Evolutionary conservation across 1,140 invertebrate genomes (phyloP), one percentile per base, ranked within the genome.

Genomic region (Cheumatopsyche charites): DNA sequence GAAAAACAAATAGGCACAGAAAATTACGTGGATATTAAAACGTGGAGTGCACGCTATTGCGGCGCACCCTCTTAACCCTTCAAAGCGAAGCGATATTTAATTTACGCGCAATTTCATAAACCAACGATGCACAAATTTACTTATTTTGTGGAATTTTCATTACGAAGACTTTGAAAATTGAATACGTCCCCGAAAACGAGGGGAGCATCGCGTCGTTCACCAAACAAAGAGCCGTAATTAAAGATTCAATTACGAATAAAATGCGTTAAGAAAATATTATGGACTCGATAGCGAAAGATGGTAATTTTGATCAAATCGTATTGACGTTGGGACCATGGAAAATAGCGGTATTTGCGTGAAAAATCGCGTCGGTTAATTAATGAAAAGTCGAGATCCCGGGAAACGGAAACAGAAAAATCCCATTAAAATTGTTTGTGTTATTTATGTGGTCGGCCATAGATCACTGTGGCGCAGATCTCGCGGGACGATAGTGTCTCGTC

Each of bases 391-490:
- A 21, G 41, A 41, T 36, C 41, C n/a, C 29, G 29, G 17, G 29
- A 43, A 65, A 67, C 25, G 66, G 66, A 68, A 71, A 71, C 70
- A 68, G 62, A 69, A 69, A 75, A 72, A 75, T 72, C 52, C 70
- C 73, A 72, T 75, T 75, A 75, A 71, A 71, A 74, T 67, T 36
- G 70, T 69, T 17, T 23, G 69, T 25, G 72, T 70, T 58, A 58
- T 75, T 72, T 69, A 75, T 55, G 61, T 68, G 49, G 62, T 58
- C 70, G 73, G 58, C 36, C 73, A 72, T 75, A 72, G 42, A 75
- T 75, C 73, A 75, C 73, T 45, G 42, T 55, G 41, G 52, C 26
- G 67, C 70, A 72, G 73, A 75, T 75, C 70, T 67, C 66, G 9
- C 36, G 67, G 45, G 66, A 69, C 62, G 73, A 75, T 75, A 75